phyloP scores from a whole-genome alignment of 1,140 invertebrate species.

The Drosophila gunungcola region DNA sequence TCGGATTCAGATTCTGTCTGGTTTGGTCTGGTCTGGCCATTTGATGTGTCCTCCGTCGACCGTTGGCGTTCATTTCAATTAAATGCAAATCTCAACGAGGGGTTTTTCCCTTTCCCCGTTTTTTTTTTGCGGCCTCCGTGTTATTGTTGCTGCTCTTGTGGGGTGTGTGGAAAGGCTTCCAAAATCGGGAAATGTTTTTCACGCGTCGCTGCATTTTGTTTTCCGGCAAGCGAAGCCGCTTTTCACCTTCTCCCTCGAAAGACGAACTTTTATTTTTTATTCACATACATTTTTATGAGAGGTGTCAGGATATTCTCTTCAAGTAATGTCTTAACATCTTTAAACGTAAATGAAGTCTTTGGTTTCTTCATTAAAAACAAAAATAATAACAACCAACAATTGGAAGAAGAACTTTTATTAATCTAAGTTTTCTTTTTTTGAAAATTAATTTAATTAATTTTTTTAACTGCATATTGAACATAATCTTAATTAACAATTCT shows the following conservation, averaged over 20 bases:
- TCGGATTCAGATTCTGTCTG: conserved; percentile 24
- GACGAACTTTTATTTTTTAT: conserved; percentile 8
- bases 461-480: too few relatives aligned
- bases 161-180: conserved; percentile 40
- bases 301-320: conserved; percentile 1
- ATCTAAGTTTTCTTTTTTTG: too few relatives aligned
- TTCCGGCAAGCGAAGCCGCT: conserved; percentile 58
- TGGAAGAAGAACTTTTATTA: too few relatives aligned
- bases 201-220: conserved; percentile 79
- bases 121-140: conserved; percentile 7
- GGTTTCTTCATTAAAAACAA: neutral
- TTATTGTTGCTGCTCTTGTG: conserved; percentile 44
- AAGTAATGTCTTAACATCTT: neutral
- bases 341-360: neutral
- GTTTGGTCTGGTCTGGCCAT: conserved; percentile 34
- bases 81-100: conserved; percentile 76
- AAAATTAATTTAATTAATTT: too few relatives aligned
- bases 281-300: conserved; percentile 56
- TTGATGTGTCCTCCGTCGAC: conserved; percentile 38
- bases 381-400: too few relatives aligned
- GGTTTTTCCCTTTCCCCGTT: conserved; percentile 22
- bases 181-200: conserved; percentile 78
- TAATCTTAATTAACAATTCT: too few relatives aligned
- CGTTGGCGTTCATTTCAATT: conserved; percentile 76
- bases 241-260: conserved; percentile 11